Conservation (phyloP, 2,797 vertebrate genomes). For the Enteromius thamalakanensis region DNA sequence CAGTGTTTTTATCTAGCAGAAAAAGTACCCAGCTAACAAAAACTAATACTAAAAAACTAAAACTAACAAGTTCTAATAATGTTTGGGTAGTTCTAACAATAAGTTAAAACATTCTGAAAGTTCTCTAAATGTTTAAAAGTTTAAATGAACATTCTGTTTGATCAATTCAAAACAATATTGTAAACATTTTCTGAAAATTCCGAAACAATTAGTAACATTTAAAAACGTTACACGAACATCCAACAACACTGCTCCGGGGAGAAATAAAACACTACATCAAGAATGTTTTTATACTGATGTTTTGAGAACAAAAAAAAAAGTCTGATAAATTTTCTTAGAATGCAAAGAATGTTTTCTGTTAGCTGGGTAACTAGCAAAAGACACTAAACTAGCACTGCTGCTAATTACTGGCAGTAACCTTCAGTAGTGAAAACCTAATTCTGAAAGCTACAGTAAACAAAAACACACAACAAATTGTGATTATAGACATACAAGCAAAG, state of each 20-base stretch:
- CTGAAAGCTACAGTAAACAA: conserved; percentile 33
- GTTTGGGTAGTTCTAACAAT: not conserved
- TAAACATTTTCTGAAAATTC: not conserved
- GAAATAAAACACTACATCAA: not conserved
- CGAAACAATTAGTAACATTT: not conserved
- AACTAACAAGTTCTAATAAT: not conserved
- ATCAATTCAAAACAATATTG: not conserved
- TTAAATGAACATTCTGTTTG: not conserved
- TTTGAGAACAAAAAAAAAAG: not conserved
- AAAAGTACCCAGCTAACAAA: conserved; percentile 11
- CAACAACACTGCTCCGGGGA: not conserved
- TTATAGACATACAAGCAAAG: conserved; percentile 26
- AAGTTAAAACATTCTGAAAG: not conserved
- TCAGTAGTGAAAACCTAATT: conserved; percentile 11
- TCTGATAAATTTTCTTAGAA: not conserved
- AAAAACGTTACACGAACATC: not conserved
- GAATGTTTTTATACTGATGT: not conserved
- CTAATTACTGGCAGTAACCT: conserved; percentile 41
- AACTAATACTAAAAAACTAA: not conserved
- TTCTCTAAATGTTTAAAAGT: not conserved
- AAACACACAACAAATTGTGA: conserved; percentile 18
- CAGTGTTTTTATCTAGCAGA: not conserved
- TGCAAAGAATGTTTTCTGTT: not conserved
- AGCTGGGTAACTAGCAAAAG: conserved; percentile 6
- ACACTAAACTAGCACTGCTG: conserved; percentile 9